Conservation (phyloP, 2,797 vertebrate species). For the Coranthus polyacanthus region DNA sequence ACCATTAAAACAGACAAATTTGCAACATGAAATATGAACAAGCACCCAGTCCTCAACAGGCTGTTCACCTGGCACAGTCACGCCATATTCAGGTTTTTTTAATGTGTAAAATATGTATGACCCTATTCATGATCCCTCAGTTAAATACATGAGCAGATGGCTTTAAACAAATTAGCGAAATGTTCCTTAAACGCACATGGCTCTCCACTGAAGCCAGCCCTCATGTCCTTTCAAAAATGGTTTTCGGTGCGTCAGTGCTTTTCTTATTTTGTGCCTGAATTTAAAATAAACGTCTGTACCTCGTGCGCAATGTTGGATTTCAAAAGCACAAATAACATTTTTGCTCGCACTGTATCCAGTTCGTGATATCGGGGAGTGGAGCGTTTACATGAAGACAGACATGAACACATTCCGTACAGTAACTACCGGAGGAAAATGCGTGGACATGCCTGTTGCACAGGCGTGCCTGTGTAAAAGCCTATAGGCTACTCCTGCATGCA, state of each 20-base stretch:
- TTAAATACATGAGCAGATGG: neutral
- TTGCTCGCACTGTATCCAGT: neutral
- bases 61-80: neutral
- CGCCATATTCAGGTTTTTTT: neutral
- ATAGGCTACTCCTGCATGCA: neutral
- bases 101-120: slow-evolving; percentile 1
- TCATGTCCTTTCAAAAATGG: neutral
- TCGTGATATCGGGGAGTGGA: neutral
- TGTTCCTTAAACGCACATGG: neutral
- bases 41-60: slow-evolving; percentile 1
- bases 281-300: neutral
- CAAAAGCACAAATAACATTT: neutral
- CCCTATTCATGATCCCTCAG: neutral
- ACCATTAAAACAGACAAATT: neutral
- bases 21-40: neutral
- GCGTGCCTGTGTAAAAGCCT: slow-evolving; percentile 24
- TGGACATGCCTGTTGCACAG: slow-evolving; percentile 69
- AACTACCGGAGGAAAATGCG: slow-evolving; percentile 31
- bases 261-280: slow-evolving; percentile 9
- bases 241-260: slow-evolving; percentile 7
- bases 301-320: neutral
- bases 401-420: neutral
- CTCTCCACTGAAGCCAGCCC: neutral
- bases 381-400: slow-evolving; percentile 1
- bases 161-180: neutral